Evolutionary conservation across 2,888 invertebrate species (phyloP).

Genomic region (Alentia gelatinosa): DNA sequence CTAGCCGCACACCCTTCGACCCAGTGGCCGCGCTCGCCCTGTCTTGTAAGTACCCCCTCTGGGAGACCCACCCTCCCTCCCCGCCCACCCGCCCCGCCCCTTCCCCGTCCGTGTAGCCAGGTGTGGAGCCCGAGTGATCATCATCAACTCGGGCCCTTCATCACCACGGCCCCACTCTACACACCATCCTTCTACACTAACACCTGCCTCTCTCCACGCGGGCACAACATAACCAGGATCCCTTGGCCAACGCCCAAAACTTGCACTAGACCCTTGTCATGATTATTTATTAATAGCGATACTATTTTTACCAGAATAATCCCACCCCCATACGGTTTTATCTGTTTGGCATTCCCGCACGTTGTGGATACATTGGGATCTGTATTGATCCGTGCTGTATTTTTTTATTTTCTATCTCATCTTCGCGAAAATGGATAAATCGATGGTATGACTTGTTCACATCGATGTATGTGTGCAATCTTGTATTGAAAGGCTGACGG

Average conservation of each 20-base stretch:
- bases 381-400: neutral
- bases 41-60: too few species aligned
- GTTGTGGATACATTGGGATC: too few species aligned
- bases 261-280: neutral
- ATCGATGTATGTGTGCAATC: conserved; percentile 6
- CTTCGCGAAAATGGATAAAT: neutral
- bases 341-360: too few species aligned
- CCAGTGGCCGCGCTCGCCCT: conserved; percentile 38
- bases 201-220: neutral
- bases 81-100: neutral
- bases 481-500: conserved; percentile 2
- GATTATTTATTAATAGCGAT: neutral
- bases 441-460: neutral
- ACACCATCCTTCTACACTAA: neutral
- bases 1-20: neutral
- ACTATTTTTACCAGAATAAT: too few species aligned
- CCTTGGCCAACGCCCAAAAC: neutral
- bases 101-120: neutral
- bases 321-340: too few species aligned
- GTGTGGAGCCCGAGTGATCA: conserved; percentile 33
- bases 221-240: conserved; percentile 10
- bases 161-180: neutral
- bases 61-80: neutral
- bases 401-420: neutral
- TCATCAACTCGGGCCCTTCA: conserved; percentile 7